A percentile compares a stretch with the other conserved stretches of the same genome.
Evolutionary conservation across 1,140 invertebrate species (phyloP).

Genomic region (Leucophenga varia): DNA sequence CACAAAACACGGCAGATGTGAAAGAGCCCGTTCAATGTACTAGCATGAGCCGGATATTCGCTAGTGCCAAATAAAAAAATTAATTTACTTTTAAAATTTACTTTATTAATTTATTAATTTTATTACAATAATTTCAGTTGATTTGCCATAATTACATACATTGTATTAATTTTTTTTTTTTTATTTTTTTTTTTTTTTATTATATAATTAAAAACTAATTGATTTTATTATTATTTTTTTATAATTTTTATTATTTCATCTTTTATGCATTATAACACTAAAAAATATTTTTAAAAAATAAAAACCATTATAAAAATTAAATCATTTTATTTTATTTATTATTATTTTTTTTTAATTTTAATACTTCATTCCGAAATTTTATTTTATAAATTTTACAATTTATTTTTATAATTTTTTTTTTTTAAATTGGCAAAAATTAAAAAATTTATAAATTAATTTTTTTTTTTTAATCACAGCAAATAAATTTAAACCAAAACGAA

Average conservation of each 20-base stretch:
- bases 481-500: too few species aligned
- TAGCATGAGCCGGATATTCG: too few species aligned
- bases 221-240: background rate
- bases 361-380: conserved; percentile 19
- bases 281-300: conserved; percentile 23
- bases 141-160: conserved; percentile 7
- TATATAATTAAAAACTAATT: conserved; percentile 1
- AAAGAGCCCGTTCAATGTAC: too few species aligned
- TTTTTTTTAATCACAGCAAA: too few species aligned
- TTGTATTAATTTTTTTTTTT: conserved; percentile 12
- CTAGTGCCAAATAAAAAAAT: too few species aligned
- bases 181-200: conserved; percentile 16
- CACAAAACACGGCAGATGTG: too few species aligned
- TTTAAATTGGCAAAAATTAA: too few species aligned
- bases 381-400: conserved; percentile 12
- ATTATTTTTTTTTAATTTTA: conserved; percentile 13
- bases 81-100: conserved; percentile 28
- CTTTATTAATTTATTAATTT: conserved; percentile 37
- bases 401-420: conserved; percentile 33
- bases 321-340: conserved; percentile 5
- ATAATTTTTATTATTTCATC: conserved; percentile 2
- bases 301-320: conserved; percentile 19
- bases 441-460: too few species aligned
- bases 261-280: conserved; percentile 21
- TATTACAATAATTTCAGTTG: conserved; percentile 34